Percentiles rank a stretch among this genome's conserved stretches.
Evolutionary conservation across 2,797 vertebrate species (phyloP).

Genomic region (Zenarchopterus dispar): DNA sequence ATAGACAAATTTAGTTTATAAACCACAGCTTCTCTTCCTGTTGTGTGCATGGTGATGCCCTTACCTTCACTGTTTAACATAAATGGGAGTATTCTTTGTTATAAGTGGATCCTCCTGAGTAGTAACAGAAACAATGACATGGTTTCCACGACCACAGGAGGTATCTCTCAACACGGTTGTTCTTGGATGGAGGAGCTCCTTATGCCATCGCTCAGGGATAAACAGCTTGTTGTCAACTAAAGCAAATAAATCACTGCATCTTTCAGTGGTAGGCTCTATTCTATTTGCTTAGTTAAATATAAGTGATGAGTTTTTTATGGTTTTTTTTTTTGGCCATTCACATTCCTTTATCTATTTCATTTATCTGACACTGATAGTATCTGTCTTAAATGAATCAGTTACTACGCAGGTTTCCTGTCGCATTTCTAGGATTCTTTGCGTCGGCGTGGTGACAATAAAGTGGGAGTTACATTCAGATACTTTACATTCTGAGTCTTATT

Average conservation of each 20-base stretch:
- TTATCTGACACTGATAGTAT: too few relatives aligned
- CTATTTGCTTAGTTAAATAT: not conserved
- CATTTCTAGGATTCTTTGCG: conserved; percentile 69
- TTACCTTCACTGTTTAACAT: too few relatives aligned
- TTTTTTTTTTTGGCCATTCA: too few relatives aligned
- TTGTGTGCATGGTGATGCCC: too few relatives aligned
- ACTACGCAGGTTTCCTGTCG: not conserved
- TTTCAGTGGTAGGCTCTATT: not conserved
- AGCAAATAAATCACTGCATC: not conserved
- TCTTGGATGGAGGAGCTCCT: not conserved
- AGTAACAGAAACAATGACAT: not conserved
- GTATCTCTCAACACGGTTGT: not conserved
- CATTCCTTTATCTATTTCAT: too few relatives aligned
- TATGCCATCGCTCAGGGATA: not conserved
- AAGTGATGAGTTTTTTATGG: not conserved
- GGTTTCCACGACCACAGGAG: not conserved
- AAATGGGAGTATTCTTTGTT: too few relatives aligned
- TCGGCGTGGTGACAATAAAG: conserved; percentile 57
- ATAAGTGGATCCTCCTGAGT: not conserved
- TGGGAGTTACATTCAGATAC: conserved; percentile 60
- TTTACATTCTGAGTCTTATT: conserved; percentile 71
- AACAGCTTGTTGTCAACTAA: not conserved
- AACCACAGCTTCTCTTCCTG: too few relatives aligned
- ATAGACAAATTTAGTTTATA: not conserved
- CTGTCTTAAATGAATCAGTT: not conserved